Evolutionary conservation across 2,113 vertebrate genomes (phyloP).

Genomic region (Microtus ochrogaster): DNA sequence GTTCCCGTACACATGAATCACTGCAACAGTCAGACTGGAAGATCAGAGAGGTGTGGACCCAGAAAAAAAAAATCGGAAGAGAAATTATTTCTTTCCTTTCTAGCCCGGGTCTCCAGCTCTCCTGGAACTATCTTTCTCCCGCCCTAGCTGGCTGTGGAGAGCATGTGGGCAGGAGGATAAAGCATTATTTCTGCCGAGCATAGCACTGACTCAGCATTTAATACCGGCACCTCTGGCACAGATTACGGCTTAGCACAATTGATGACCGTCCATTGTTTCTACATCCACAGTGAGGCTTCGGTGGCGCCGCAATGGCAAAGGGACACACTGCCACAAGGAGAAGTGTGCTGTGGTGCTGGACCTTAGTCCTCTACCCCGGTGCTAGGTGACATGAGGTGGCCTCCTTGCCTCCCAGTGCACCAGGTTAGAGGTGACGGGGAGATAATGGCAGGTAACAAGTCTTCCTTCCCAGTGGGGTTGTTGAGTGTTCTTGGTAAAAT

Average conservation of each 20-base stretch:
- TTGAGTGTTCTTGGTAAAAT: not conserved
- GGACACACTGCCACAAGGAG: not conserved
- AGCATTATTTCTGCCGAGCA: slow-evolving; percentile 59
- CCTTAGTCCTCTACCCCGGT: not conserved
- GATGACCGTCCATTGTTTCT: slow-evolving; percentile 55
- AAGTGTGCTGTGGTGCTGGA: not conserved
- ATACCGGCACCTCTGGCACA: slow-evolving; percentile 44
- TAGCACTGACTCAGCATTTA: slow-evolving; percentile 66
- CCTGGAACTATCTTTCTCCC: slow-evolving; percentile 45
- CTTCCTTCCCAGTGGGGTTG: not conserved
- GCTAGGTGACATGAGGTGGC: not conserved
- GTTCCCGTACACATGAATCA: not conserved
- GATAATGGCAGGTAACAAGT: not conserved
- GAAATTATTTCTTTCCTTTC: slow-evolving; percentile 17
- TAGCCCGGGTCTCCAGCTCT: slow-evolving; percentile 11
- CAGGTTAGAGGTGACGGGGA: not conserved
- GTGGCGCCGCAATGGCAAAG: not conserved
- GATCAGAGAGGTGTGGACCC: slow-evolving; percentile 2
- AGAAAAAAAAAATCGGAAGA: not conserved
- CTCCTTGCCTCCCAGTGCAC: not conserved
- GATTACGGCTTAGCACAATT: slow-evolving; percentile 45
- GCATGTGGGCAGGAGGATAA: not conserved
- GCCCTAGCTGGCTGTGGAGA: slow-evolving; percentile 22
- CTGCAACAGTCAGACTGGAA: slow-evolving; percentile 17
- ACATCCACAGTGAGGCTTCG: slow-evolving; percentile 36